Conservation (phyloP, 2,888 invertebrate genomes). For the Patella caerulea region DNA sequence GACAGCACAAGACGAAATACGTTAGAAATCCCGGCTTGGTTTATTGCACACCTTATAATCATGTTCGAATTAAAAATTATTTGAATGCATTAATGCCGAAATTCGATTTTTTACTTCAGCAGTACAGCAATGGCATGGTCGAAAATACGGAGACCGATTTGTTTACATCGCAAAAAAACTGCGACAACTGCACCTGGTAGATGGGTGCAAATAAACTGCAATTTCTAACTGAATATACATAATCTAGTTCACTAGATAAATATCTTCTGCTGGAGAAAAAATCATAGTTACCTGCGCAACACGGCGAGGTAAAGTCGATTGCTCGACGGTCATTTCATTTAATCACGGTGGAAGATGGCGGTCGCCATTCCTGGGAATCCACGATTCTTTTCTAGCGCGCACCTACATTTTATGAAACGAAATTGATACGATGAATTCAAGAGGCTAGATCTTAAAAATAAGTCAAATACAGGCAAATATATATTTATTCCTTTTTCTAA, state of each 20-base stretch:
- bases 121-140: no score
- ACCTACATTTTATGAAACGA: background rate
- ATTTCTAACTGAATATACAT: background rate
- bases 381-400: background rate
- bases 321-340: slow-evolving; percentile 43
- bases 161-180: slow-evolving; percentile 4
- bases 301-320: slow-evolving; percentile 37
- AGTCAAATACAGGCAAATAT: background rate
- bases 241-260: background rate
- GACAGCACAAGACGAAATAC: no score
- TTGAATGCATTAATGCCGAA: background rate
- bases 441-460: background rate
- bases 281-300: slow-evolving; percentile 31
- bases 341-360: slow-evolving; percentile 33
- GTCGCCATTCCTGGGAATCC: slow-evolving; percentile 22
- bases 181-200: background rate
- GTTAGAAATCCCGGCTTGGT: no score
- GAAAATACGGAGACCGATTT: background rate
- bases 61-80: no score
- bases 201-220: background rate
- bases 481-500: background rate
- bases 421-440: background rate
- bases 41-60: no score
- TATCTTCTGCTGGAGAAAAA: background rate
- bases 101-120: no score